Evolutionary conservation across 1,140 invertebrate genomes (phyloP).

Genomic region (Drosophila santomea): DNA sequence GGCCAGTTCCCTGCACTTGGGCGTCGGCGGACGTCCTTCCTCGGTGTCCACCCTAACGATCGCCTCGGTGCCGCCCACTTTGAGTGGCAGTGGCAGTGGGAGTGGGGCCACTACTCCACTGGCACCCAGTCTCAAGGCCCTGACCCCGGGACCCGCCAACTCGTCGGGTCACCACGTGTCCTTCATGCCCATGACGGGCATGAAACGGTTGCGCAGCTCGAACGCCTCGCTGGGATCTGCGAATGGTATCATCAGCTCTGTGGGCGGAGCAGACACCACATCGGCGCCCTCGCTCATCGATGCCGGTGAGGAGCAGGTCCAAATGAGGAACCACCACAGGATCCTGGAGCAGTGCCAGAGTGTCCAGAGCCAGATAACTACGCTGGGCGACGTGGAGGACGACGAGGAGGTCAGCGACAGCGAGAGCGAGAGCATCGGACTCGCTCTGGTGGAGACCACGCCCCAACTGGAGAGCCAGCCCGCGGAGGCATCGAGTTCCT

Average conservation of each 20-base stretch:
- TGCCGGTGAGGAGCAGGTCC: constrained; percentile 18
- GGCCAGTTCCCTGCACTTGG: constrained; percentile 59
- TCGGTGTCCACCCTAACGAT: constrained; percentile 73
- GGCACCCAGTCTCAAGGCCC: constrained; percentile 50
- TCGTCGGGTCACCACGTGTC: constrained; percentile 69
- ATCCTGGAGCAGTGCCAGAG: constrained; percentile 74
- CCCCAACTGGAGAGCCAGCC: constrained; percentile 64
- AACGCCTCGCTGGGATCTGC: constrained; percentile 60
- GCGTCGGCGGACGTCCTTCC: constrained; percentile 40
- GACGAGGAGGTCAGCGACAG: constrained; percentile 48
- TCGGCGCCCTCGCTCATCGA: constrained; percentile 71
- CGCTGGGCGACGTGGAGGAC: constrained; percentile 74
- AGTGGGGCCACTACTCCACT: constrained; percentile 71
- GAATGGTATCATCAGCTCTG: constrained; percentile 13
- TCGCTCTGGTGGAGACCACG: constrained; percentile 62
- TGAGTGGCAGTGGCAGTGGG: constrained; percentile 19
- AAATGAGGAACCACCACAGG: constrained; percentile 43
- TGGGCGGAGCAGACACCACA: constrained; percentile 24
- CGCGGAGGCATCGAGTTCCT: constrained; percentile 58
- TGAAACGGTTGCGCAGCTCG: constrained; percentile 60
- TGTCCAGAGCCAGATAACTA: constrained; percentile 79
- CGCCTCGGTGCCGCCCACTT: constrained; percentile 63
- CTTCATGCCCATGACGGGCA: constrained; percentile 68
- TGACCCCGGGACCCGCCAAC: constrained; percentile 56
- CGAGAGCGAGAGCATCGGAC: constrained; percentile 61